Evolutionary conservation across 1,140 invertebrate genomes (phyloP).

Genomic region (Oncopodura yosiiana): DNA sequence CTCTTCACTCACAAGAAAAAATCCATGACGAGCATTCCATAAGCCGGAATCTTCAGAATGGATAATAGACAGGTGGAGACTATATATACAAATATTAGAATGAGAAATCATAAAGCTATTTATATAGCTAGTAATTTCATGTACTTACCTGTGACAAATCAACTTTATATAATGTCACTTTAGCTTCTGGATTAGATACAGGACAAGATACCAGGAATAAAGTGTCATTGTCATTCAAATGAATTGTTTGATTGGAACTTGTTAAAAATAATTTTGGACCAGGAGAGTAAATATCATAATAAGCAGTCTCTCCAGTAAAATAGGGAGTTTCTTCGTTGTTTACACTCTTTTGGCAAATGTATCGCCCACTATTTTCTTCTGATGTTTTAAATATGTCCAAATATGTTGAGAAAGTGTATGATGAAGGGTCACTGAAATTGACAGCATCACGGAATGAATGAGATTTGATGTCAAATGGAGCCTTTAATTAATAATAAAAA

Average conservation of each 20-base stretch:
- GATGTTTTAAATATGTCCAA: conserved; percentile 14
- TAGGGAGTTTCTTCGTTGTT: too few species aligned
- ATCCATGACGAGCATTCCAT: not conserved
- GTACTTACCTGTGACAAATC: not conserved
- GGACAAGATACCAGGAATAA: conserved; percentile 13
- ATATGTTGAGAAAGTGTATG: conserved; percentile 4
- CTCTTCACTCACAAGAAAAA: not conserved
- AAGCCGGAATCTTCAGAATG: not conserved
- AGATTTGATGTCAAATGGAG: conserved; percentile 11
- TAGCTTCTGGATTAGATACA: conserved; percentile 7
- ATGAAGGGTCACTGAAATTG: conserved; percentile 11
- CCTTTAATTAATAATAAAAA: conserved; percentile 1
- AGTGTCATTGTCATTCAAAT: conserved; percentile 1
- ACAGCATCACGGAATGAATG: conserved; percentile 7
- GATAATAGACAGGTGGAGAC: not conserved
- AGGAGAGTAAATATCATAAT: conserved; percentile 6
- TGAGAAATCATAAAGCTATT: too few species aligned
- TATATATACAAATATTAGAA: too few species aligned
- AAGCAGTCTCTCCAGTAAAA: not conserved
- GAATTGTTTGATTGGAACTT: conserved; percentile 4
- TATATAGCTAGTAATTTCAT: not conserved
- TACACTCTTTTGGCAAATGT: conserved; percentile 8
- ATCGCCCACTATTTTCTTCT: conserved; percentile 10
- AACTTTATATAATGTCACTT: conserved; percentile 9
- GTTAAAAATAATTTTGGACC: conserved; percentile 12